Conservation (phyloP, 92 coral and sea anemone genomes). For the Palythoa heliodiscus region DNA sequence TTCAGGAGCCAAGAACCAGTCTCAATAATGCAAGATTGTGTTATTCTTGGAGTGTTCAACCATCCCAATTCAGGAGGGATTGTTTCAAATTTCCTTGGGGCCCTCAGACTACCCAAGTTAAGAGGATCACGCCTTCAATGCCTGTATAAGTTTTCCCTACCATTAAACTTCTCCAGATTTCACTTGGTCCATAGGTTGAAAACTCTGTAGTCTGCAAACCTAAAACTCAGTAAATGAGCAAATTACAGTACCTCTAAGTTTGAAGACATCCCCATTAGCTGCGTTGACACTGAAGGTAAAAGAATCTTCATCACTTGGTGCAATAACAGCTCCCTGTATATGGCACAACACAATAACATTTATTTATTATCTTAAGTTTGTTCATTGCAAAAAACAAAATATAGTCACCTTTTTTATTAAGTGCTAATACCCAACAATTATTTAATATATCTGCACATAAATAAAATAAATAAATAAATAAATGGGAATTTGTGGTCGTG, state of each 20-base stretch:
- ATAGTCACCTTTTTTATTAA: neutral
- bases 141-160: no score
- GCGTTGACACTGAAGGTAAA: conserved; percentile 97
- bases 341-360: neutral
- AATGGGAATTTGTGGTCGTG: no score
- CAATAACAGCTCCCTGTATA: conserved; percentile 86
- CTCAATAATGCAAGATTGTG: no score
- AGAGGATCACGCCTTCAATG: no score
- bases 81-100: no score
- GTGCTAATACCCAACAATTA: neutral
- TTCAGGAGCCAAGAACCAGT: no score
- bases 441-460: no score
- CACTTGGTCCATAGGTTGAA: neutral
- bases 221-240: neutral
- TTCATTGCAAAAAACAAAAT: neutral
- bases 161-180: no score
- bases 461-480: no score
- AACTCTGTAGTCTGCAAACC: neutral
- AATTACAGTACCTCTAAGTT: conserved; percentile 77
- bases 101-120: no score
- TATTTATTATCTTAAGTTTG: neutral
- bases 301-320: conserved; percentile 98
- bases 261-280: conserved; percentile 96
- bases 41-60: no score
- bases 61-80: no score